Conservation (phyloP, 2,113 vertebrate genomes). For the Mystacornis crossleyi region DNA sequence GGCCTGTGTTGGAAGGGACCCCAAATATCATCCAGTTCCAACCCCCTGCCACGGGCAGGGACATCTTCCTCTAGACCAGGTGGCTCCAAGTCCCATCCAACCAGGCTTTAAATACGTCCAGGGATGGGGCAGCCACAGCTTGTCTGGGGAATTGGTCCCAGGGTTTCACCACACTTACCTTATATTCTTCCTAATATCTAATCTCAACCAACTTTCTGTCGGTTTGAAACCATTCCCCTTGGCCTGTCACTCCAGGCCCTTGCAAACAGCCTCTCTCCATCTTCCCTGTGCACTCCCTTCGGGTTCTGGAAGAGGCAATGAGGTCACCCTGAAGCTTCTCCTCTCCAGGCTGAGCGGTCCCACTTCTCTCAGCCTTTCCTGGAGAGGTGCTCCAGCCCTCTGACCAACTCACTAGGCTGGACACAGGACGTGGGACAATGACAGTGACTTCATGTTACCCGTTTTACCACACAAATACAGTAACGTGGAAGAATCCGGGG, state of each 20-base stretch:
- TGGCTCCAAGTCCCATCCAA: not conserved
- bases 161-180: not conserved
- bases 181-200: not conserved
- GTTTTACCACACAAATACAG: not conserved
- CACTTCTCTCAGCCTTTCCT: not conserved
- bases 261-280: not conserved
- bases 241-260: not conserved
- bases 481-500: not conserved
- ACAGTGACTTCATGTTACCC: not conserved
- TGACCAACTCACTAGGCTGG: not conserved
- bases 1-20: rapidly evolving
- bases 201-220: not conserved
- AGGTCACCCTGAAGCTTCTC: not conserved
- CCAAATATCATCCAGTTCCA: not conserved
- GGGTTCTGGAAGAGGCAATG: not conserved
- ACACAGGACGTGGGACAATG: not conserved
- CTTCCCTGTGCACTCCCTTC: not conserved
- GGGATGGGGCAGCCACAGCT: not conserved
- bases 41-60: not conserved
- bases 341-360: not conserved
- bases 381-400: not conserved
- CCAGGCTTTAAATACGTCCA: not conserved
- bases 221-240: not conserved
- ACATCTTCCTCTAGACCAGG: not conserved
- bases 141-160: not conserved